Evolutionary conservation across 53 echinoderm and acorn worm species (phyloP).

Genomic region (Patiria pectinifera): DNA sequence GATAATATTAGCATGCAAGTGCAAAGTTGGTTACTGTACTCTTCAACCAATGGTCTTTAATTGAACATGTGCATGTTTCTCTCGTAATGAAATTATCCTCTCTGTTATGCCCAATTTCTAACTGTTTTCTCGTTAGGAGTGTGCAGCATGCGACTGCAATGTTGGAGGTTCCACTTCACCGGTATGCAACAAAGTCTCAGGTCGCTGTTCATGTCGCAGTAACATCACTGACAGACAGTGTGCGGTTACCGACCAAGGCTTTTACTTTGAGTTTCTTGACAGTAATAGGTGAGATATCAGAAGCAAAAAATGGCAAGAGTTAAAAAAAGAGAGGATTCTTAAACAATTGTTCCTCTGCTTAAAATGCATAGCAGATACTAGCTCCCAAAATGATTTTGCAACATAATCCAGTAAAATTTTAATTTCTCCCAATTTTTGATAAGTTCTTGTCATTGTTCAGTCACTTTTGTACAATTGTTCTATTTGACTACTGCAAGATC

Average conservation of each 20-base stretch:
- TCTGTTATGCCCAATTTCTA: neutral
- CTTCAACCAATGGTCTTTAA: too few relatives aligned
- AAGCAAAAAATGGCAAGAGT: neutral
- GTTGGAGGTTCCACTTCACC: conserved; percentile 82
- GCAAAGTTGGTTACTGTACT: too few relatives aligned
- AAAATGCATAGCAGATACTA: neutral
- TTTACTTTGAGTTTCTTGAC: conserved; percentile 72
- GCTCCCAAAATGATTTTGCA: neutral
- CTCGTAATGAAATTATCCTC: too few relatives aligned
- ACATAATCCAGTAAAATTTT: too few relatives aligned
- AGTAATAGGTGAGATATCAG: conserved; percentile 68
- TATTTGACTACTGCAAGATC: too few relatives aligned
- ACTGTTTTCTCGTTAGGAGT: conserved; percentile 65
- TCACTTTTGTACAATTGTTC: too few relatives aligned
- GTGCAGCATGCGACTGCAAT: conserved; percentile 85
- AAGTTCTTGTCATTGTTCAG: too few relatives aligned
- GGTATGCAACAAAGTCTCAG: conserved; percentile 86
- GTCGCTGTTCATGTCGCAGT: conserved; percentile 80
- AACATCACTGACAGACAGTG: conserved; percentile 75
- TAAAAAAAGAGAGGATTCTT: neutral
- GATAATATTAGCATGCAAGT: too few relatives aligned
- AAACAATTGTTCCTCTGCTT: too few relatives aligned
- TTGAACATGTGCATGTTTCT: too few relatives aligned
- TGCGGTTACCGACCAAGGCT: conserved; percentile 51
- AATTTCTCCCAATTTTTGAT: too few relatives aligned